Percentiles rank a stretch among this genome's conserved stretches.
Conservation (phyloP, 2,888 invertebrate species). For the Sepioteuthis lessoniana region DNA sequence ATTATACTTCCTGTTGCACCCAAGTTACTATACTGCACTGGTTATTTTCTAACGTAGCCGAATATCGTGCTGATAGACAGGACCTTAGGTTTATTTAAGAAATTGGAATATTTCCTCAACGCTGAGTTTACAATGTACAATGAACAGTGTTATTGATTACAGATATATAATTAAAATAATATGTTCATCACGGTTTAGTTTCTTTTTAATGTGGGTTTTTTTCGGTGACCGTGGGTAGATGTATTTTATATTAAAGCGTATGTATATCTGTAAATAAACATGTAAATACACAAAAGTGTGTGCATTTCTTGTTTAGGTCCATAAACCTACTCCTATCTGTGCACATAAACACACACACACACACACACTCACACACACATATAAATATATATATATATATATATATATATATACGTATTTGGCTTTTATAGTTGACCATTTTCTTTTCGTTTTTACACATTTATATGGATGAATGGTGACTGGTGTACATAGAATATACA, state of each 20-base stretch:
- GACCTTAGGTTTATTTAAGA: no score
- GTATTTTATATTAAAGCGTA: not conserved
- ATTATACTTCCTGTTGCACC: not conserved
- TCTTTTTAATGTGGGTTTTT: no score
- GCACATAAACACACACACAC: not conserved
- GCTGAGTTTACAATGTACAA: no score
- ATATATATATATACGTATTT: not conserved
- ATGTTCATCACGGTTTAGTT: not conserved
- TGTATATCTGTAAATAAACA: not conserved
- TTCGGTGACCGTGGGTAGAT: no score
- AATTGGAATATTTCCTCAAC: no score
- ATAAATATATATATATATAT: slow-evolving; percentile 34
- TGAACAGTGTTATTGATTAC: no score
- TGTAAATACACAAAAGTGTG: not conserved
- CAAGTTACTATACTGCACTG: not conserved
- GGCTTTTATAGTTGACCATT: no score
- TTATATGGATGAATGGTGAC: no score
- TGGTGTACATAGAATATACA: no score
- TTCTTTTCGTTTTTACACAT: no score
- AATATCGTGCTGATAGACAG: not conserved
- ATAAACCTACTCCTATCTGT: not conserved
- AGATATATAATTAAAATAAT: not conserved
- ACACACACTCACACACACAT: not conserved
- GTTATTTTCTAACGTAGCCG: not conserved
- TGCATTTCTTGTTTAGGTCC: not conserved